These are phyloP conservation scores for Microcebus murinus DNA, from an alignment of 2,113 vertebrate species.

Conservation along the genomic window DNA sequence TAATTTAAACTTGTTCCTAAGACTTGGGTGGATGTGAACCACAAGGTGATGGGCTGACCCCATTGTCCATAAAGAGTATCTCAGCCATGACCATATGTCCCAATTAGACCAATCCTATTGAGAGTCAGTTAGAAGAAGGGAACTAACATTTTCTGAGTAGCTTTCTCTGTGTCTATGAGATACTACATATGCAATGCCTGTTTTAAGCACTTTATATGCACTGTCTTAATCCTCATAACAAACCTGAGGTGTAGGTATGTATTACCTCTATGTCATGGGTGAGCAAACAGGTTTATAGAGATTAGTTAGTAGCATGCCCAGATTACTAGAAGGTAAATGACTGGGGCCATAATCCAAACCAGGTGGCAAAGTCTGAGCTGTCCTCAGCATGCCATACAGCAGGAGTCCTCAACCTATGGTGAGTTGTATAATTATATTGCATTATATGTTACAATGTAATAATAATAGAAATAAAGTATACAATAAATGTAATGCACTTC, in stretches of 20 bases:
- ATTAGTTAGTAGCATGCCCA: neutral
- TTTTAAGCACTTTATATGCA: neutral
- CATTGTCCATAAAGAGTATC: neutral
- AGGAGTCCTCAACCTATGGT: too few species aligned
- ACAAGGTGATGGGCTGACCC: neutral
- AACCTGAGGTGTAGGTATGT: neutral
- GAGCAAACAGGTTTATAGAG: neutral
- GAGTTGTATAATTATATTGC: too few species aligned
- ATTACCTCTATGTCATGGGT: neutral
- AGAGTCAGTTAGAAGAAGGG: neutral
- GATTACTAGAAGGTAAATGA: constrained; percentile 22
- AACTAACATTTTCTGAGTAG: neutral
- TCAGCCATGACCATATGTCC: neutral
- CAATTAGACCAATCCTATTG: neutral
- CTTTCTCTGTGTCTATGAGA: neutral
- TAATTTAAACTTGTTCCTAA: constrained; percentile 19
- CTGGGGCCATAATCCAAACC: neutral
- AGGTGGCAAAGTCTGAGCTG: neutral
- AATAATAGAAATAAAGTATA: too few species aligned
- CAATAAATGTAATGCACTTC: too few species aligned
- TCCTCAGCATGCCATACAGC: neutral
- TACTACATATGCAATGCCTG: neutral
- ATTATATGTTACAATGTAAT: too few species aligned
- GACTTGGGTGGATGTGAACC: neutral
- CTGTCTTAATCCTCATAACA: neutral